Conservation (phyloP, 23 tunicate genomes). For the Ascidia mentula region DNA sequence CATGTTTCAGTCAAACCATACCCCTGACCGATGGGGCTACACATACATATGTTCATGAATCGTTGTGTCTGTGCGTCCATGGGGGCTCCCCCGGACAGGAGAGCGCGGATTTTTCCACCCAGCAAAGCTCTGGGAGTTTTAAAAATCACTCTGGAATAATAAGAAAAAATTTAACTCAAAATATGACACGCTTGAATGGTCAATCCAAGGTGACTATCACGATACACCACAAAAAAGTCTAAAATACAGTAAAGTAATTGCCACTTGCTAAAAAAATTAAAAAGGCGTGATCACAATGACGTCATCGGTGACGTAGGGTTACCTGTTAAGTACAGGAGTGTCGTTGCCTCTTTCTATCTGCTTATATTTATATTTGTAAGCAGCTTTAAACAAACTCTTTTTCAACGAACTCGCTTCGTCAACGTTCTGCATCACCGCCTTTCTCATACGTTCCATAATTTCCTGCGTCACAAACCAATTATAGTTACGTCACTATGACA, state of each 20-base stretch:
- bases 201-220: no score
- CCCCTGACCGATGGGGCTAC: constrained; percentile 92
- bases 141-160: constrained; percentile 48
- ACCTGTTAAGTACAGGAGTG: constrained; percentile 80
- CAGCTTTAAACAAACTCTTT: constrained; percentile 56
- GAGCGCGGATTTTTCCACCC: constrained; percentile 84
- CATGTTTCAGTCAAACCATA: constrained; percentile 97
- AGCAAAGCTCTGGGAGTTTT: constrained; percentile 65
- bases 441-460: constrained; percentile 95
- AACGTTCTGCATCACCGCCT: constrained; percentile 77
- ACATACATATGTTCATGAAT: constrained; percentile 98
- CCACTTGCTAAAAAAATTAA: no score
- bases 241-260: no score
- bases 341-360: constrained; percentile 71
- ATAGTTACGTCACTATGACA: no score
- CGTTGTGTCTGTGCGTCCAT: constrained; percentile 88
- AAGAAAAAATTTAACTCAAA: neutral
- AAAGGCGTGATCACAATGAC: neutral
- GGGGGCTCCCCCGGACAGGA: constrained; percentile 97
- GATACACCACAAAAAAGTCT: no score
- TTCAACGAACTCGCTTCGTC: constrained; percentile 38
- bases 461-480: constrained; percentile 49
- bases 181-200: no score
- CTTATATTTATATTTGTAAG: constrained; percentile 80
- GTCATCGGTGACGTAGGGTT: neutral